These are phyloP conservation scores for Perca fluviatilis DNA, from an alignment of 2,113 vertebrate genomes.

Conservation along the genomic window DNA sequence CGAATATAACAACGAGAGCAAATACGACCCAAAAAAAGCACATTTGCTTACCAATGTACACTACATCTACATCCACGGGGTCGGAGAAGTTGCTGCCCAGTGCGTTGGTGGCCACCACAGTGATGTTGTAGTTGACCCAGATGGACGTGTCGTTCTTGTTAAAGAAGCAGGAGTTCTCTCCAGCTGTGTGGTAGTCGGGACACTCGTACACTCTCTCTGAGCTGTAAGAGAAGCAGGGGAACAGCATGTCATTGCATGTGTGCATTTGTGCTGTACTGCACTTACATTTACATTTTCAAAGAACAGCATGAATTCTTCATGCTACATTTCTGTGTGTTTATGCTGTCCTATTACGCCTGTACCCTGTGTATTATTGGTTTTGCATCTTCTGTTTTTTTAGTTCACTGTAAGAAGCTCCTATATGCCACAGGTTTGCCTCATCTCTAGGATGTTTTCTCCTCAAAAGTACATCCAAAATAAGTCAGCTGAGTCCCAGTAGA, in stretches of 20 bases:
- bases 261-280: background rate
- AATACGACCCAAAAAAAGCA: background rate
- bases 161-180: constrained; percentile 94
- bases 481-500: constrained; percentile 8
- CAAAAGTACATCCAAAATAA: background rate
- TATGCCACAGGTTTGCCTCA: background rate
- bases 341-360: background rate
- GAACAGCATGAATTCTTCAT: constrained; percentile 2
- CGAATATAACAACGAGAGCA: background rate
- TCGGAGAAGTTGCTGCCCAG: constrained; percentile 88
- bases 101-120: constrained; percentile 89
- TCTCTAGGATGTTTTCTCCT: background rate
- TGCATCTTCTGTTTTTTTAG: background rate
- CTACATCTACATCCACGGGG: constrained; percentile 87
- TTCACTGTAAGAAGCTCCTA: background rate
- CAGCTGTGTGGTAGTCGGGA: constrained; percentile 91
- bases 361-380: background rate
- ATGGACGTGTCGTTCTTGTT: constrained; percentile 90
- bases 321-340: background rate
- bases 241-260: background rate
- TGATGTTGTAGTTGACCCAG: constrained; percentile 92
- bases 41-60: constrained; percentile 89
- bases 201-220: constrained; percentile 86
- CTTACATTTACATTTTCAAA: background rate
- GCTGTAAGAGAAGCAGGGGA: constrained; percentile 58